Base-by-base conservation (phyloP, 1,140 invertebrate species). In the Maniola jurtina region DNA sequence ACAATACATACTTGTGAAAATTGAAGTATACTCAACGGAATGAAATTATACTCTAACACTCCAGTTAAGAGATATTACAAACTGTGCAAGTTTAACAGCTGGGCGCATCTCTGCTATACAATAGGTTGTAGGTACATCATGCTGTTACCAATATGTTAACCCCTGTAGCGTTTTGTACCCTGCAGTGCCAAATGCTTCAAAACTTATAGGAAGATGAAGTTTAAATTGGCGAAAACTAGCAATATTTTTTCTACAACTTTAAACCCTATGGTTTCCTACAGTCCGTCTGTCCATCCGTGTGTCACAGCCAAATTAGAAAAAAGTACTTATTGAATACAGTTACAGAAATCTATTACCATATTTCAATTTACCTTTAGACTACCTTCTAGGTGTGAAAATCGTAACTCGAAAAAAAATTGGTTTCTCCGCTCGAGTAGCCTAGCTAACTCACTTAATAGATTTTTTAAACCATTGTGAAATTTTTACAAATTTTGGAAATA, bases 101-200 rank as follows among this genome's bases (percentile, higher is more conserved):
- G 76, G 69, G 61, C 45, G 25, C 68, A 72, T 68, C 72, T 56
- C 34, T 25, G 33, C 50, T 47, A 59, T 13, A 52, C 33, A 52
- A 61, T 48, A 25, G 25, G 25, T 25, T 25, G 4, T 25, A 25
- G 25, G 25, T 25, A 8, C 47, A 59, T 56, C 70, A 66, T 50
- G 70, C 76, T 71, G 73, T 42, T 63, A 55, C 14, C 75, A 77
- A 75, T 77, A 77, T 73, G 75, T 67, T 71, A 47, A 67, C 71
- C 63, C 71, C 71, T 62, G 71, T 54, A 11, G 71, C 36, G 59
- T 16, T 54, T 64, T 68, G 38, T 70, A 14, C 13, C n/a, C 50
- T 45, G 36, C 11, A 63, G 36, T 55, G n/a, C 16, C 15, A 40
- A n/a, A 38, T 40, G 48, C 48, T 52, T 25, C 48, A 25, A 52